Evolutionary conservation across 1,140 invertebrate genomes (phyloP).

Genomic region (Andrena cerasifolii): DNA sequence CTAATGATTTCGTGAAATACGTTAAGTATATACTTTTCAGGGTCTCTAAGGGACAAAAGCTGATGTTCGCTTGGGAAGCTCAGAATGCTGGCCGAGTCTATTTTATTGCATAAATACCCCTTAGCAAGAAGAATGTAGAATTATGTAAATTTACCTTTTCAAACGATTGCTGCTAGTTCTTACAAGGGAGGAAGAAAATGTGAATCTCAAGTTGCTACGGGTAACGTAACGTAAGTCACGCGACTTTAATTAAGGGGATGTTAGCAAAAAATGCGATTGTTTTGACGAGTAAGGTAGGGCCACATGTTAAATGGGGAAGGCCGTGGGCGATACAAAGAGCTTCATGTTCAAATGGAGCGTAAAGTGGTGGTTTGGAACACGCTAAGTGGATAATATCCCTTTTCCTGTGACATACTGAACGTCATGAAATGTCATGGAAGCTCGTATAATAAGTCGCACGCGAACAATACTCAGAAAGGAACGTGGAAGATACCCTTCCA

Average conservation of each 20-base stretch:
- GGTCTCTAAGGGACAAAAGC: too few species aligned
- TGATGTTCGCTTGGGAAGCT: too few species aligned
- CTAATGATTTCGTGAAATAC: too few species aligned
- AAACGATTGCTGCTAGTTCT: too few species aligned
- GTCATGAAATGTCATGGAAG: slow-evolving; percentile 63
- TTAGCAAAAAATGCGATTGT: slow-evolving; percentile 29
- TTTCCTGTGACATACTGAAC: slow-evolving; percentile 75
- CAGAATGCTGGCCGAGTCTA: too few species aligned
- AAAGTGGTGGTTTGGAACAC: slow-evolving; percentile 73
- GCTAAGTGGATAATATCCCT: slow-evolving; percentile 78
- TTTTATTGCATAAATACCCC: too few species aligned
- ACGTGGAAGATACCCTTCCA: slow-evolving; percentile 28
- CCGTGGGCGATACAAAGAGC: slow-evolving; percentile 65
- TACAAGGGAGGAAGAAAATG: neutral
- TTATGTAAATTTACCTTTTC: too few species aligned
- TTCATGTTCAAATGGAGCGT: slow-evolving; percentile 71
- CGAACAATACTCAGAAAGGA: slow-evolving; percentile 46
- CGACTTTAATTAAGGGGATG: neutral
- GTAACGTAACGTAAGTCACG: neutral
- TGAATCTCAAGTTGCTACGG: neutral
- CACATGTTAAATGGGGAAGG: slow-evolving; percentile 64
- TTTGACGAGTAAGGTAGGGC: slow-evolving; percentile 42
- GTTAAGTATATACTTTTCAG: too few species aligned
- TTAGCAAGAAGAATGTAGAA: too few species aligned
- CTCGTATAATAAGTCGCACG: slow-evolving; percentile 39